Base-by-base conservation (phyloP, 2,888 invertebrate species). In the Leptopilina myrica region DNA sequence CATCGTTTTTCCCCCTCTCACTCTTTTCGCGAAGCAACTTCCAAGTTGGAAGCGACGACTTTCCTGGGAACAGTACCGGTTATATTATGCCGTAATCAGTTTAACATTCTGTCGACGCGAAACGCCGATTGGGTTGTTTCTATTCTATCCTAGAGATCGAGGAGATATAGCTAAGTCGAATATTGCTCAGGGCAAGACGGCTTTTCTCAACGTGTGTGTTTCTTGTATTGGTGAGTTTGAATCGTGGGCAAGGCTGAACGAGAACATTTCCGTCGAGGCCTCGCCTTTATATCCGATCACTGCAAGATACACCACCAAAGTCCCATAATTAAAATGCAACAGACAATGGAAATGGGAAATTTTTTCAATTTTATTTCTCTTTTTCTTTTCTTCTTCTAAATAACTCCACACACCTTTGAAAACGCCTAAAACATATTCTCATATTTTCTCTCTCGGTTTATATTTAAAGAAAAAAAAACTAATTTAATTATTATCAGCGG, bases 21-120 rank as follows among this genome's bases (percentile, higher is more conserved):
- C 33, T 33, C 12, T 49, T 49, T 49, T 49, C 11, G 49, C 20
- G 20, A 67, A 49, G 46, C 67, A 67, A 67, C 53, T 69, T n/a
- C 49, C 69, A 69, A 53, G 14, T 69, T 69, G 69, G 69, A 69
- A 53, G 69, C 20, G 67, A 67, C 69, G 49, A 69, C 26, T 69
- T 69, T 49, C 69, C 69, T 69, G 69, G 69, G 69, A 69, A 69
- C 69, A 69, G 69, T 69, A 69, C 69, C 69, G 69, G 69, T 69
- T 53, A 26, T 69, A 69, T 69, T 53, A 69, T 69, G 53, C 69
- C 69, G 69, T 69, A 69, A 69, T 69, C 69, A 53, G 53, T 53
- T 69, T 69, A 49, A 69, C 49, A 69, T 69, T 69, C 69, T 69
- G 26, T 53, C 53, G 69, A 69, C 53, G 69, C 69, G 26, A 69